A percentile compares a stretch with the other conserved stretches of the same genome.
These are phyloP conservation scores for Phaenicophaeus curvirostris DNA, from an alignment of 2,797 vertebrate genomes.

Conservation along the genomic window DNA sequence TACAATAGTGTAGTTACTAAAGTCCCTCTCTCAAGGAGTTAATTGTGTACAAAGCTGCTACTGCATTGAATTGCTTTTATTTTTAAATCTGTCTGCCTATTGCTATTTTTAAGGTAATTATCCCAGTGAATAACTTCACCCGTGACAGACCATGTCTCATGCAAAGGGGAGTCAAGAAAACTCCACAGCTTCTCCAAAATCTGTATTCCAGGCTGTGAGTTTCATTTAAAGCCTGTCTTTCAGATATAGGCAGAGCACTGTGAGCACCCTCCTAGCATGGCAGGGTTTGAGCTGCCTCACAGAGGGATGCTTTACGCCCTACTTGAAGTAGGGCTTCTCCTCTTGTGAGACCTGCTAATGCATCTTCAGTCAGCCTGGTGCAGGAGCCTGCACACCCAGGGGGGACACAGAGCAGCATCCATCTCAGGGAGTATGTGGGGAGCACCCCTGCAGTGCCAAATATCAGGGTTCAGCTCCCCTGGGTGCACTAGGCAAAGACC, in stretches of 20 bases:
- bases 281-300: not conserved
- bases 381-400: rapidly evolving
- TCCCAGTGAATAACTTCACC: not conserved
- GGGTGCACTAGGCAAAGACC: not conserved
- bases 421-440: not conserved
- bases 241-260: not conserved
- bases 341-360: not conserved
- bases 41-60: not conserved
- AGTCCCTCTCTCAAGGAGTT: not conserved
- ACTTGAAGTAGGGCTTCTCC: not conserved
- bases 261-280: not conserved
- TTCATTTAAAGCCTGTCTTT: not conserved
- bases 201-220: not conserved
- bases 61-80: not conserved
- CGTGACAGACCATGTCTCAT: rapidly evolving
- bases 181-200: not conserved
- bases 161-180: not conserved
- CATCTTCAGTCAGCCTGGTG: not conserved
- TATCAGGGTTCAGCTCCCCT: rapidly evolving
- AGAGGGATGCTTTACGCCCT: not conserved
- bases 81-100: not conserved
- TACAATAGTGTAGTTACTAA: not conserved
- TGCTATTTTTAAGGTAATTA: not conserved
- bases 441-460: not conserved
- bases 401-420: not conserved